Percentiles rank a stretch among this genome's conserved stretches.
phyloP scores from a whole-genome alignment of 2,797 vertebrate genomes.

The Pseudochirops cupreus region DNA sequence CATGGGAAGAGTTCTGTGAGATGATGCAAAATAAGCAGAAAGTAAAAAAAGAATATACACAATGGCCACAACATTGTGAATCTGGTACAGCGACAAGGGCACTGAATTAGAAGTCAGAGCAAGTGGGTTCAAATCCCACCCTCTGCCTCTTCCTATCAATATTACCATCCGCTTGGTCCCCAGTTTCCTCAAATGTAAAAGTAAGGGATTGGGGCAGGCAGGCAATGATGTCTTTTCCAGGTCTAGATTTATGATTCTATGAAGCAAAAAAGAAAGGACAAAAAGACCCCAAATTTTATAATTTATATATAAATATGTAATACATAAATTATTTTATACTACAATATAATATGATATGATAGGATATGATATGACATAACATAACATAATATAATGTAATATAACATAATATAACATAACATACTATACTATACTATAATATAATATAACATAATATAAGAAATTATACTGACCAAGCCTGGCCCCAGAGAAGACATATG shows the following conservation, averaged over 20 bases:
- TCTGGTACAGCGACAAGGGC: not conserved
- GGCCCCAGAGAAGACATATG: not conserved
- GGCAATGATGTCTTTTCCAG: not conserved
- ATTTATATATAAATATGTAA: no score
- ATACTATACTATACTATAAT: no score
- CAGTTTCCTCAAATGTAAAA: conserved; percentile 41
- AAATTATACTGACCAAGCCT: not conserved
- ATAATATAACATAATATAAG: not conserved
- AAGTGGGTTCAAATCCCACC: not conserved
- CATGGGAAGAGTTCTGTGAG: not conserved
- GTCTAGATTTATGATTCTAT: not conserved
- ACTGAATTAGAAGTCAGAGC: not conserved
- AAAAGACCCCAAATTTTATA: not conserved
- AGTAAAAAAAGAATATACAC: not conserved
- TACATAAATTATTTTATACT: no score
- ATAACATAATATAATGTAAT: no score
- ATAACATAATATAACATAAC: no score
- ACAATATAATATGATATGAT: not conserved
- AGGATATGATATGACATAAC: no score
- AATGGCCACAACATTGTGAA: not conserved
- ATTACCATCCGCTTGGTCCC: not conserved
- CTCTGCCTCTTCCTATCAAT: not conserved
- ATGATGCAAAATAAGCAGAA: not conserved
- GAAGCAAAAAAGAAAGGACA: not conserved
- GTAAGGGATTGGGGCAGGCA: not conserved